Evolutionary conservation across 2,113 vertebrate genomes (phyloP), one percentile per base, ranked within the genome.

Genomic region (Phaethon lepturus): DNA sequence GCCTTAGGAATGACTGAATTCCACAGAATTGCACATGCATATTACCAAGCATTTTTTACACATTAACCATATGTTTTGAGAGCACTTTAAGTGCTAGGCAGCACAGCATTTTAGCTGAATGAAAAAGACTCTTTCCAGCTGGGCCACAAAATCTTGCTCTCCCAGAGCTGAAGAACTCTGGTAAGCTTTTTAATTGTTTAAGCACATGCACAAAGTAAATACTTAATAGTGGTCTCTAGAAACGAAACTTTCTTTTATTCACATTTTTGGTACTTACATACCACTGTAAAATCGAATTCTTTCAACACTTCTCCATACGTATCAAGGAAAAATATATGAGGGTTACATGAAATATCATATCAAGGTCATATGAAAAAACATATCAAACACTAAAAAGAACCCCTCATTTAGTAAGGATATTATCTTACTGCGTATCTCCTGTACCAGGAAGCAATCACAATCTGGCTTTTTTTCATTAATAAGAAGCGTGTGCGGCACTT

Each of bases 371-470:
- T 0, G 3, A 45, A 62, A 59, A 76, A 35, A 11, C 33, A 24
- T 3, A 45, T 45, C 50, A 85, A 84, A 79, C 14, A 63, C 31
- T 6, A 24, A 69, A 45, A 69, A 87, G 58, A 91, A 40, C 40
- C 63, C 28, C 33, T 23, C 45, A 22, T 7, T 53, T 73, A 96
- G 85, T 14, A 89, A 89, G 53, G 69, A 58, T n/a, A 44, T 55
- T 42, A 26, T 91, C 99, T 98, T 97, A 99, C 99, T 45, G 99
- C 98, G 0, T 98, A 99, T 98, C 99, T 98, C 90, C 99, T 98
- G 97, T 98, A 99, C 99, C 99, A 99, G 33, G 99, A 99, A 2
- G 99, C 98, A 58, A 99, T 98, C 93, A 99, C 98, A 18, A 99
- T 97, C 96, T 99, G 99, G 97, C 99, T 99, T 90, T 97, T 98